Percentiles rank a stretch among this genome's conserved stretches.
Evolutionary conservation across 1,140 invertebrate genomes (phyloP).

Genomic region (Euwallacea fornicatus): DNA sequence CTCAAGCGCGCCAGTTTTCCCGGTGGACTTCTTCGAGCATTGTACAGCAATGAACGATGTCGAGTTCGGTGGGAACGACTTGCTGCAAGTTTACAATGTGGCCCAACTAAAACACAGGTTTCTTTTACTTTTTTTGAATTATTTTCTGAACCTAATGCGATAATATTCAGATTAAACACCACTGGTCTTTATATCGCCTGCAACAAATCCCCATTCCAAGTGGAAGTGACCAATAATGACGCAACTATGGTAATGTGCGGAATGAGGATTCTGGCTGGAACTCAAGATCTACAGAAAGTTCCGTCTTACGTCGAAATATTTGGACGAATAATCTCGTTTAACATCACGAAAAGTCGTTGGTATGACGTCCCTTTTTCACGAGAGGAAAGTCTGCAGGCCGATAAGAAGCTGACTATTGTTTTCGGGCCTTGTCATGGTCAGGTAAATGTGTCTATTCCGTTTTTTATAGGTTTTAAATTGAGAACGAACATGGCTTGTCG

Average conservation of each 20-base stretch:
- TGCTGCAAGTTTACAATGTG: constrained; percentile 93
- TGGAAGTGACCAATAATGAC: constrained; percentile 90
- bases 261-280: constrained; percentile 77
- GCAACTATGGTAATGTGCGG: constrained; percentile 79
- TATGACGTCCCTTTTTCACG: constrained; percentile 93
- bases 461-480: neutral
- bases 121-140: neutral
- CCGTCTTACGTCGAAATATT: constrained; percentile 86
- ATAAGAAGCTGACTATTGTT: constrained; percentile 87
- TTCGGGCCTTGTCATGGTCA: constrained; percentile 80
- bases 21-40: constrained; percentile 96
- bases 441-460: constrained; percentile 18
- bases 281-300: constrained; percentile 80
- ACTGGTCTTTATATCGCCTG: constrained; percentile 88
- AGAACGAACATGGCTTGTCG: neutral
- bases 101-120: constrained; percentile 88
- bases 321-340: constrained; percentile 78
- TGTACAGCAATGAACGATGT: constrained; percentile 89
- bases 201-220: constrained; percentile 84
- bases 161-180: constrained; percentile 67
- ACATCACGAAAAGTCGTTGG: constrained; percentile 81
- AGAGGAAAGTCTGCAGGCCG: constrained; percentile 90
- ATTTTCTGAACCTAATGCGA: neutral
- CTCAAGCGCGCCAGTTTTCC: constrained; percentile 67
- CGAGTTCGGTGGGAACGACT: constrained; percentile 94